phyloP scores from a whole-genome alignment of 2,113 vertebrate species.

The Lepus americanus region DNA sequence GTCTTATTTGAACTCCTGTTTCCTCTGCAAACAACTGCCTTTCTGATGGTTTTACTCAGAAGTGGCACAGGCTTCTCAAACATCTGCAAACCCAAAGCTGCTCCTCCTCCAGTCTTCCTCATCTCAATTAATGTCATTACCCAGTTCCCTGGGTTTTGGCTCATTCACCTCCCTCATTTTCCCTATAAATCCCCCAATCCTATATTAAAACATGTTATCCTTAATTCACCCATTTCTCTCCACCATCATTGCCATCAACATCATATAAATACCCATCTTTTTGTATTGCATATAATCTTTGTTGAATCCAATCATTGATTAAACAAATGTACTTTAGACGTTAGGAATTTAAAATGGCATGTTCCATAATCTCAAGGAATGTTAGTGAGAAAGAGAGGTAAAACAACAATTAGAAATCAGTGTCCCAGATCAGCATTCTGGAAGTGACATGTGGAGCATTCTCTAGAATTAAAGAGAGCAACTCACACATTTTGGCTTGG shows the following conservation, averaged over 20 bases:
- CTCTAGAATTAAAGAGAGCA: background rate
- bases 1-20: background rate
- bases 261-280: constrained; percentile 20
- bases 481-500: background rate
- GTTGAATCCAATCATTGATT: background rate
- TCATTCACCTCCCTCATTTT: background rate
- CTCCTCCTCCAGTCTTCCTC: background rate
- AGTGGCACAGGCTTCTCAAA: background rate
- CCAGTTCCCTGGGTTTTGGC: background rate
- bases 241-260: background rate
- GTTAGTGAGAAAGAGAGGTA: background rate
- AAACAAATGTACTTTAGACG: background rate
- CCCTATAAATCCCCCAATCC: background rate
- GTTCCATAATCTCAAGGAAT: background rate
- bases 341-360: background rate
- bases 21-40: background rate
- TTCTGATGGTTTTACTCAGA: background rate
- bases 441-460: background rate
- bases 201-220: background rate
- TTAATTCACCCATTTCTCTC: background rate
- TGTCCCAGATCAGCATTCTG: background rate
- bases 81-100: background rate
- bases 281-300: background rate
- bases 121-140: background rate
- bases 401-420: background rate